Base-by-base conservation (phyloP, 2,888 invertebrate genomes). In the Machimus atricapillus region DNA sequence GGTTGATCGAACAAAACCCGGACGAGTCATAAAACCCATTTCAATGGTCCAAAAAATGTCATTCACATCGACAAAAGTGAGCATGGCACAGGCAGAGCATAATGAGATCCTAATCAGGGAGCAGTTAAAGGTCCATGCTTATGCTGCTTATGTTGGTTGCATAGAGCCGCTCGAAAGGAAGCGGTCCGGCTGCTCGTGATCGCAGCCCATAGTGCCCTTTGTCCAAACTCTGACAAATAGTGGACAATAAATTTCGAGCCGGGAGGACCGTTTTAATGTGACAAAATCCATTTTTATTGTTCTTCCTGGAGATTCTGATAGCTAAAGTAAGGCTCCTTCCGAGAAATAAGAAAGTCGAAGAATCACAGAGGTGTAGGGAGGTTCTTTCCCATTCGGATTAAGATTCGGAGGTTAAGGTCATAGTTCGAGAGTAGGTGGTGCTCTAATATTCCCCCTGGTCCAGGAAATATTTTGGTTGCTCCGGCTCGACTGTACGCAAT, bases 271-370 rank as follows among this genome's bases (percentile, higher is more conserved):
- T 23, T 83, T 83, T 83, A 83, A 83, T 83, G 83, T 83, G 83
- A 83, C 83, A 83, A 83, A 83, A 83, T 83, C 83, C 83, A 73
- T 83, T 83, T 83, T 83, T 83, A 83, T 83, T 83, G 83, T 83
- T 73, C 83, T 46, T 40, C 52, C 34, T 66, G 40, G 27, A 81
- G 40, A 83, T 66, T 83, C 31, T 66, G 83, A 83, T 83, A 83
- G 43, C 37, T 16, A 23, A 83, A 83, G 23, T 27, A 40, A 83
- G 40, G 19, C 19, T 83, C 31, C 73, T 83, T 83, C 83, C 23
- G 19, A 66, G 83, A 83, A 83, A 19, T 81, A 34, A 14, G 52
- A 81, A 27, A 43, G 34, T 76, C 40, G 16, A 19, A 19, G 76
- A 16, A 23, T 76, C 76, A 34, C 16, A 34, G 6, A 8, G 37